Percentiles rank a stretch among this genome's conserved stretches.
phyloP scores from a whole-genome alignment of 2,113 vertebrate species.

The Rhinoptilus africanus region DNA sequence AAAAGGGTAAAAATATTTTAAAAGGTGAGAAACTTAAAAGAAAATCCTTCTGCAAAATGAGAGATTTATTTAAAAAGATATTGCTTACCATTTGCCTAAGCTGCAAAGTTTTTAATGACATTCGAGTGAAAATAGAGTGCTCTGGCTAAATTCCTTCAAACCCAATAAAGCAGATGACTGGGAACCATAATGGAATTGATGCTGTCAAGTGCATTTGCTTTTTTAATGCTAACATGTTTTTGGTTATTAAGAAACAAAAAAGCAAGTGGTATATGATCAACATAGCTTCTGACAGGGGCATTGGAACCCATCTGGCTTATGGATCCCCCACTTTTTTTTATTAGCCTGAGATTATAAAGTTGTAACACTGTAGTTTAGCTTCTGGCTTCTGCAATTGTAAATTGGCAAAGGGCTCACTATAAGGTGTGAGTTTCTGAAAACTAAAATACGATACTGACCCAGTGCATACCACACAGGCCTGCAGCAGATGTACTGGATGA shows the following conservation, averaged over 20 bases:
- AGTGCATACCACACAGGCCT: constrained; percentile 29
- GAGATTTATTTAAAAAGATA: constrained; percentile 1
- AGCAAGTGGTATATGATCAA: constrained; percentile 21
- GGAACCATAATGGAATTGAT: constrained; percentile 53
- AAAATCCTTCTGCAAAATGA: background rate
- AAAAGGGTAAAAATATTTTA: background rate
- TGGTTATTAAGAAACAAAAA: constrained; percentile 61
- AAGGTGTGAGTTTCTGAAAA: constrained; percentile 71
- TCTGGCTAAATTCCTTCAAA: constrained; percentile 59
- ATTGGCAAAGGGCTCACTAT: constrained; percentile 62
- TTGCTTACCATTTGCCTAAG: constrained; percentile 41
- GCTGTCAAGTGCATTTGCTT: constrained; percentile 52
- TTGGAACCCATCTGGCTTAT: constrained; percentile 70
- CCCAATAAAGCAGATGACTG: constrained; percentile 63
- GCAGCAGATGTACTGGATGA: constrained; percentile 52
- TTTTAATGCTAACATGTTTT: constrained; percentile 64
- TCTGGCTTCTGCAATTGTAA: constrained; percentile 68
- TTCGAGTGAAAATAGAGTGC: constrained; percentile 30
- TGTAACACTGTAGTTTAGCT: constrained; percentile 65
- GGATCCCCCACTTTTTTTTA: constrained; percentile 49
- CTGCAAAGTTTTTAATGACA: constrained; percentile 55
- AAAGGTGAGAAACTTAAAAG: background rate
- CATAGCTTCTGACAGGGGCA: constrained; percentile 47
- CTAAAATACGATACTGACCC: constrained; percentile 31
- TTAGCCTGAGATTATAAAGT: constrained; percentile 65